These are phyloP conservation scores for Pristionchus maxplancki DNA, from an alignment of 2,888 invertebrate genomes.

Conservation along the genomic window DNA sequence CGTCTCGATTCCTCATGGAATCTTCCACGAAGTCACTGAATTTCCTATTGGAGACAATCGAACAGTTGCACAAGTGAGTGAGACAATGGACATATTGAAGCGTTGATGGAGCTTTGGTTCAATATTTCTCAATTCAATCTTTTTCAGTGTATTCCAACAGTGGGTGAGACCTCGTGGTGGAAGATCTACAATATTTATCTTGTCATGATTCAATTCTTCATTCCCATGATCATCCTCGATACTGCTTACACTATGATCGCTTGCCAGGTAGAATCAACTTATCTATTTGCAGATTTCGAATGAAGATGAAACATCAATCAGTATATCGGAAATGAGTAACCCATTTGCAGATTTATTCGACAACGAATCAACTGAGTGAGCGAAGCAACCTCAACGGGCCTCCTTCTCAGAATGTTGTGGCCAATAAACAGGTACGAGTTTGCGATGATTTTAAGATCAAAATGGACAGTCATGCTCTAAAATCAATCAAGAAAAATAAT, in stretches of 20 bases:
- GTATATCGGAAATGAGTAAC: no score
- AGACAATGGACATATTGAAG: not conserved
- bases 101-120: not conserved
- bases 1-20: conserved; percentile 69
- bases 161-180: conserved; percentile 69
- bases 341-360: conserved; percentile 40
- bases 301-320: not conserved
- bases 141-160: conserved; percentile 73
- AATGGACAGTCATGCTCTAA: no score
- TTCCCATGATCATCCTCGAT: conserved; percentile 88
- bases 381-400: conserved; percentile 36
- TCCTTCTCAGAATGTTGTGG: conserved; percentile 21
- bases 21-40: conserved; percentile 59
- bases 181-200: conserved; percentile 77
- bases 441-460: not conserved
- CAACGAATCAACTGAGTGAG: conserved; percentile 5
- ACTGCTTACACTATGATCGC: conserved; percentile 89
- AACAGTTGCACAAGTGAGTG: conserved; percentile 36
- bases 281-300: no score
- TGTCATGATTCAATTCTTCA: conserved; percentile 83
- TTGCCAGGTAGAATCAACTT: no score
- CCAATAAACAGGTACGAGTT: conserved; percentile 17
- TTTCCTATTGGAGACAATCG: not conserved
- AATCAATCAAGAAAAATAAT: no score
- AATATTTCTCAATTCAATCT: no score